Evolutionary conservation across 2,888 invertebrate genomes (phyloP).

Genomic region (Urechis unicinctus): DNA sequence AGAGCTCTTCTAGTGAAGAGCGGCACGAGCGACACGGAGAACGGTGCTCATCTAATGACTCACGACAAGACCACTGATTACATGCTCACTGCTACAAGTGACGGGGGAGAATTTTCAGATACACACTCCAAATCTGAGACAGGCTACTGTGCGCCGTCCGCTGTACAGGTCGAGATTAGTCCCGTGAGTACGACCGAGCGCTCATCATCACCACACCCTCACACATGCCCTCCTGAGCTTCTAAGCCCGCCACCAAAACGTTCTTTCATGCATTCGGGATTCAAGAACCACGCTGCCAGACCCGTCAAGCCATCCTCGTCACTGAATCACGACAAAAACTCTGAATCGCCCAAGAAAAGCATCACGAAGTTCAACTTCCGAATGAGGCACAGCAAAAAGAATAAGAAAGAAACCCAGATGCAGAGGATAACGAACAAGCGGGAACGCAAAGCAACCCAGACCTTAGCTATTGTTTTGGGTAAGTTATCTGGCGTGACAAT

Average conservation of each 20-base stretch:
- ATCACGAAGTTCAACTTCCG: conserved; percentile 48
- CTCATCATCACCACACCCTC: neutral
- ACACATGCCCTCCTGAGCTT: neutral
- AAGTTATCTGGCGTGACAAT: too few species aligned
- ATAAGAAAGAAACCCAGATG: conserved; percentile 28
- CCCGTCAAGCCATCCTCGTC: neutral
- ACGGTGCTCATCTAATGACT: conserved; percentile 49
- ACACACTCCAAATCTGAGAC: conserved; percentile 55
- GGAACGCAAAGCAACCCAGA: conserved; percentile 97
- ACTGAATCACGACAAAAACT: neutral
- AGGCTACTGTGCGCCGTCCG: conserved; percentile 63
- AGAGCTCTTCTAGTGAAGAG: neutral
- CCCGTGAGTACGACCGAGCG: neutral
- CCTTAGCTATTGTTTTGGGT: conserved; percentile 97
- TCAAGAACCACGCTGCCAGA: neutral
- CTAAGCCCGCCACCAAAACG: conserved; percentile 4
- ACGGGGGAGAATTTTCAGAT: conserved; percentile 60
- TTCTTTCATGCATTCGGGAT: neutral
- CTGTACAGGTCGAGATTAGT: conserved; percentile 25
- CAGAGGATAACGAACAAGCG: conserved; percentile 30
- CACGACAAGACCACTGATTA: conserved; percentile 81
- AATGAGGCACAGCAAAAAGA: conserved; percentile 68
- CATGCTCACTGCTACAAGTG: conserved; percentile 80
- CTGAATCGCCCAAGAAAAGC: conserved; percentile 27
- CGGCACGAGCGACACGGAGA: neutral